These are phyloP conservation scores for Listronotus oregonensis DNA, from an alignment of 1,140 invertebrate species.

Conservation along the genomic window DNA sequence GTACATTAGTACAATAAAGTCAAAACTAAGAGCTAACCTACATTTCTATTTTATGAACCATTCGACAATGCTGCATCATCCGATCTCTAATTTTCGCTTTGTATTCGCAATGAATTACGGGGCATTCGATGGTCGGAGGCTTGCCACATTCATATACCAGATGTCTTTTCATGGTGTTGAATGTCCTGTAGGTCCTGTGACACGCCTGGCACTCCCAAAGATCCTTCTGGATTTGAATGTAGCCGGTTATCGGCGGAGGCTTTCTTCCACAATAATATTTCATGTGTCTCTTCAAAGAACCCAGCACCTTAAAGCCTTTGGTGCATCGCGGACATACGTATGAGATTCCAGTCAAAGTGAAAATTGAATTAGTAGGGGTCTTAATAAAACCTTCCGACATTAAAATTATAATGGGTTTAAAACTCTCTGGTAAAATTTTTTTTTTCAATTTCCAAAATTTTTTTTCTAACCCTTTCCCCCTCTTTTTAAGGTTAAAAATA, in stretches of 20 bases:
- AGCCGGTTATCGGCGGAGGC: constrained; percentile 53
- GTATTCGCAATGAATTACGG: constrained; percentile 60
- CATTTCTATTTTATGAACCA: constrained; percentile 45
- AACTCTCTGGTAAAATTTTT: no score
- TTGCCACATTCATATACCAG: constrained; percentile 63
- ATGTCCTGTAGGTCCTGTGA: constrained; percentile 60
- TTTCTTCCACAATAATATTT: constrained; percentile 60
- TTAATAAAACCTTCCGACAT: no score
- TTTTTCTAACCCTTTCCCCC: no score
- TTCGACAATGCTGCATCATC: constrained; percentile 60
- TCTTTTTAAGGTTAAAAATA: no score
- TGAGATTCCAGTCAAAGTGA: no score
- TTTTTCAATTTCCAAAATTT: no score
- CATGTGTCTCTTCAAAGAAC: constrained; percentile 60
- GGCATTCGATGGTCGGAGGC: constrained; percentile 59
- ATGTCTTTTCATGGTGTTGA: constrained; percentile 56
- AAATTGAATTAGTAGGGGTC: no score
- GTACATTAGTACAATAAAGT: no score
- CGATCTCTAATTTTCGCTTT: constrained; percentile 52
- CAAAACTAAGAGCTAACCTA: not conserved
- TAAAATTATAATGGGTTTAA: no score
- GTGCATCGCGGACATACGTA: no score
- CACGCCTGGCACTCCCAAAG: constrained; percentile 56
- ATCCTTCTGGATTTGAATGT: constrained; percentile 20
- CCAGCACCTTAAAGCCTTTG: constrained; percentile 50